Base-by-base conservation (phyloP, 2,888 invertebrate genomes). In the Xestoiulus laeticollis region DNA sequence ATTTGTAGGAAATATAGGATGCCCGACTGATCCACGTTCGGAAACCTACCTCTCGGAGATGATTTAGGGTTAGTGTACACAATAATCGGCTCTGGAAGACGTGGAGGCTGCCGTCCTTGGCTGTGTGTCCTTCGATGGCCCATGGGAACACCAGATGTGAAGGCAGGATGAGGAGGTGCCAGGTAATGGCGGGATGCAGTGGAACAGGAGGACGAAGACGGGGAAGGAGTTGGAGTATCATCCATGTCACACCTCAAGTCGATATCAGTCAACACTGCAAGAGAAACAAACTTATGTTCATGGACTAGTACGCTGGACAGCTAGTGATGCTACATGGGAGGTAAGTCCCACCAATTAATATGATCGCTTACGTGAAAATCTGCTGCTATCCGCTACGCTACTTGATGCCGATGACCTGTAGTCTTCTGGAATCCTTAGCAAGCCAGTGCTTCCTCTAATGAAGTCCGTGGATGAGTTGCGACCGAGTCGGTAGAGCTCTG, bases 161-260 rank as follows among this genome's bases (percentile, higher is more conserved):
- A 87, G 22, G 78, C 38, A 16, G 33, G 44, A n/a, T 88, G 85
- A n/a, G 85, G 86, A n/a, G 59, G 86, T 19, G 88, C 26, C n/a
- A 85, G n/a, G 32, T 53, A 87, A 38, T 85, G 44, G n/a, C 87
- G 43, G 3, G 87, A 87, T 16, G 87, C 16, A 3, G 84, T 87
- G 22, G 87, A 87, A 85, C 87, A 87, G 38, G 88, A 88, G 16
- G 88, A 88, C 5, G 88, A 88, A 8, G 88, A 86, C 1, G 88
- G 85, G 10, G 88, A 86, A 5, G 86, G 85, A 4, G 68, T 88
- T 2, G 88, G 85, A 26, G 85, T 86, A n/a, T 86, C 86, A 8
- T 88, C 88, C 12, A 16, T 84, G 19, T 85, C 85, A 10, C 87
- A 53, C 26, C 87, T 30, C 19, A 87, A 44, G 85, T 87, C 87